Conservation (phyloP, 2,113 vertebrate species). For the Eublepharis macularius region DNA sequence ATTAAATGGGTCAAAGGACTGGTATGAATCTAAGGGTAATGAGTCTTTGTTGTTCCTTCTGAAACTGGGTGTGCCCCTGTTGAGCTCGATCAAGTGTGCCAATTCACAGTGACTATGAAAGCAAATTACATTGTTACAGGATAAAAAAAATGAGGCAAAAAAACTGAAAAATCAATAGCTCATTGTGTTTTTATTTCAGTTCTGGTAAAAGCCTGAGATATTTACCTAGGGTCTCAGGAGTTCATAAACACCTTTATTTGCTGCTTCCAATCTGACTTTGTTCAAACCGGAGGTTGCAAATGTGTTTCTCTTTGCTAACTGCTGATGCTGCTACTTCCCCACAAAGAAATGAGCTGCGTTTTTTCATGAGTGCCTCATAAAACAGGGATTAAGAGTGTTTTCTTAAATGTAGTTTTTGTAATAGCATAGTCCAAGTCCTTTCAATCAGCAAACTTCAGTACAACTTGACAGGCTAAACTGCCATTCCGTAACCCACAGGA, state of each 20-base stretch:
- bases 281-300: slow-evolving; percentile 52
- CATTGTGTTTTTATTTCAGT: slow-evolving; percentile 13
- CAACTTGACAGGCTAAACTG: slow-evolving; percentile 59
- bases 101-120: fast-evolving
- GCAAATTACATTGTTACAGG: slow-evolving; percentile 17
- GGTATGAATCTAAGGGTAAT: slow-evolving; percentile 8
- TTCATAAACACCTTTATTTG: slow-evolving; percentile 65
- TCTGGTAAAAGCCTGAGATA: slow-evolving; percentile 29
- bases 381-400: slow-evolving; percentile 65
- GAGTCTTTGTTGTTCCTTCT: not conserved
- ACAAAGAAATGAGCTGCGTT: slow-evolving; percentile 50
- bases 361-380: slow-evolving; percentile 56
- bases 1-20: slow-evolving; percentile 19
- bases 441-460: slow-evolving; percentile 68
- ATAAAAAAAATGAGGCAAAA: not conserved
- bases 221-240: slow-evolving; percentile 28
- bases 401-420: slow-evolving; percentile 55
- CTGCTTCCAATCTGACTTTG: slow-evolving; percentile 66
- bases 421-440: slow-evolving; percentile 59
- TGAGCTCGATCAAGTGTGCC: not conserved
- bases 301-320: slow-evolving; percentile 38
- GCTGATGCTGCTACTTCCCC: slow-evolving; percentile 69
- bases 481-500: slow-evolving; percentile 67
- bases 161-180: not conserved
- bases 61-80: slow-evolving; percentile 7